These are phyloP conservation scores for Characodon lateralis DNA, from an alignment of 2,797 vertebrate genomes.

Conservation along the genomic window DNA sequence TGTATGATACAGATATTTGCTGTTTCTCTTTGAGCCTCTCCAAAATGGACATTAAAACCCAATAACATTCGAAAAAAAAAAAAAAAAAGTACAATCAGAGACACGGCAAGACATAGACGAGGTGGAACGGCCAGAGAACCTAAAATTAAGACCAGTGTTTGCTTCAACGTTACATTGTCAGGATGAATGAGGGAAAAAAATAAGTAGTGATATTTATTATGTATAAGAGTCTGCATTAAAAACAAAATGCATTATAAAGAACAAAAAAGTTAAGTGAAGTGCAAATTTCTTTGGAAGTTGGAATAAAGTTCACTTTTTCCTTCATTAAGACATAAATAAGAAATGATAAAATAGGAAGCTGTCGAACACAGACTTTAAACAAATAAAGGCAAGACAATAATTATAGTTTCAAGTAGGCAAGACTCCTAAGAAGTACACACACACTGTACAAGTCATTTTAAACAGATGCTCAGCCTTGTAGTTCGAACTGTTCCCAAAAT, in stretches of 20 bases:
- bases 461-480: constrained; percentile 34
- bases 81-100: constrained; percentile 72
- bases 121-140: constrained; percentile 77
- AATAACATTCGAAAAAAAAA: constrained; percentile 74
- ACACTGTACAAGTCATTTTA: constrained; percentile 44
- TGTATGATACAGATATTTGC: constrained; percentile 94
- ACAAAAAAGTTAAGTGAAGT: constrained; percentile 84
- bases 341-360: constrained; percentile 80
- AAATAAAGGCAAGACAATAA: constrained; percentile 86
- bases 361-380: constrained; percentile 70
- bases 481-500: constrained; percentile 34
- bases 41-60: constrained; percentile 67
- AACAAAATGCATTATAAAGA: constrained; percentile 53
- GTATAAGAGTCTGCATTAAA: constrained; percentile 64
- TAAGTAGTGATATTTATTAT: constrained; percentile 66
- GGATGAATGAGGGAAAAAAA: constrained; percentile 63
- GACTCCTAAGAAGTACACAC: constrained; percentile 50
- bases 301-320: constrained; percentile 85
- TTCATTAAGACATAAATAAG: constrained; percentile 86
- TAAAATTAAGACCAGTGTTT: constrained; percentile 81
- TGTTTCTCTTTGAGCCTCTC: constrained; percentile 79
- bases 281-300: constrained; percentile 99
- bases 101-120: constrained; percentile 87
- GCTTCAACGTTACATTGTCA: constrained; percentile 82
- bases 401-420: constrained; percentile 91